These are phyloP conservation scores for Cryptotermes secundus DNA, from an alignment of 1,140 invertebrate genomes.

Conservation along the genomic window DNA sequence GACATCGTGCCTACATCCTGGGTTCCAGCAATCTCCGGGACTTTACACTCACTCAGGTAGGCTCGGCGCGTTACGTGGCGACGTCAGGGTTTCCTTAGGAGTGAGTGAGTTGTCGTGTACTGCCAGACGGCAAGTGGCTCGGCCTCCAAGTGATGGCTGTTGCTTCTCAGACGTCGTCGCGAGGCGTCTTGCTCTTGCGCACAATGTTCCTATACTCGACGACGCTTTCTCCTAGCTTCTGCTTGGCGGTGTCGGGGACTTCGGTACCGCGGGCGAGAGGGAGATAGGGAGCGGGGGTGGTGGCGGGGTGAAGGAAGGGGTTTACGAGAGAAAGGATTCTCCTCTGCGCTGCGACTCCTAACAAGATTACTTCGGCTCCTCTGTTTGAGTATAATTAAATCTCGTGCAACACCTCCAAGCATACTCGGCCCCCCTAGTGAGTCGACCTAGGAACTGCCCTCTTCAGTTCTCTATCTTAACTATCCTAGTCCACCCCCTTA, in stretches of 20 bases:
- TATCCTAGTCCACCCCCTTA: constrained; percentile 2
- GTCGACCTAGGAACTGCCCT: neutral
- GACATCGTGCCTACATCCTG: neutral
- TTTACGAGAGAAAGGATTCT: neutral
- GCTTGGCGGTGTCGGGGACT: neutral
- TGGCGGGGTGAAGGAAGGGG: neutral
- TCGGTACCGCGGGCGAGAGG: neutral
- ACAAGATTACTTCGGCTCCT: constrained; percentile 15
- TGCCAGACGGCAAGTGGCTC: neutral
- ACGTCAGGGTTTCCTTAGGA: neutral
- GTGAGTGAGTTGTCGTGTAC: neutral
- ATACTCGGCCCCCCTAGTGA: neutral
- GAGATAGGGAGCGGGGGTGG: neutral
- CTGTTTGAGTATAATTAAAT: constrained; percentile 20
- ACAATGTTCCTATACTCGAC: neutral
- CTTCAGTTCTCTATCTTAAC: neutral
- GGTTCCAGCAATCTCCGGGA: neutral
- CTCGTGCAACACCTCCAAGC: neutral
- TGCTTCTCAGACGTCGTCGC: constrained; percentile 3
- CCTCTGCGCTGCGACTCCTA: neutral
- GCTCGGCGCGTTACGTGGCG: neutral
- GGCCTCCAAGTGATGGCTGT: neutral
- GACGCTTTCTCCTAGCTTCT: neutral
- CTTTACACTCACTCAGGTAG: neutral
- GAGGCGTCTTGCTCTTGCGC: neutral